phyloP scores from a whole-genome alignment of 2,797 vertebrate species.

The Centroberyx gerrardi region DNA sequence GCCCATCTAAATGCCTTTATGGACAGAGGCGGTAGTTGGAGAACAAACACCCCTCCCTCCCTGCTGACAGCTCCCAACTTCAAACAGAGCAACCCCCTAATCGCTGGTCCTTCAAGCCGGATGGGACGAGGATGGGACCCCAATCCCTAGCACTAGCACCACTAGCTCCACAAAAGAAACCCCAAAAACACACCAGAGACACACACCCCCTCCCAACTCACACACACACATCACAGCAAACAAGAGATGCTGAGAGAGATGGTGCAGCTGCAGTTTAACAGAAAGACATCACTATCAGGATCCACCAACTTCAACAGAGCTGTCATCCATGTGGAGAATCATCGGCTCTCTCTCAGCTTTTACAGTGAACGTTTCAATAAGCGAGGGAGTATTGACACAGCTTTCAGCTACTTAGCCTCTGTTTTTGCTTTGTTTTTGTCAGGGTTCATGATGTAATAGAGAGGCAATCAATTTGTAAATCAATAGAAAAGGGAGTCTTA shows the following conservation, averaged over 20 bases:
- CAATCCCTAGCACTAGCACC: background rate
- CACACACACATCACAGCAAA: background rate
- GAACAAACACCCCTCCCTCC: background rate
- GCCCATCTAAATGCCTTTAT: background rate
- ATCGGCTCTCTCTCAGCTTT: background rate
- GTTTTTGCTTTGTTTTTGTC: constrained; percentile 6
- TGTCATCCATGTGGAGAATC: background rate
- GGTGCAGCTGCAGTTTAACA: background rate
- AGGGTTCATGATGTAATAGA: background rate
- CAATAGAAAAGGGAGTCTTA: background rate
- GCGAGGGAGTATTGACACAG: background rate
- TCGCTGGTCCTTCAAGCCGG: constrained; percentile 6
- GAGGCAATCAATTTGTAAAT: background rate
- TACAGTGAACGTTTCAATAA: background rate
- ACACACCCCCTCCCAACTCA: background rate
- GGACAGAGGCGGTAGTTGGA: background rate
- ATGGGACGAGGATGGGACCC: background rate
- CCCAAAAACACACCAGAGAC: constrained; percentile 1
- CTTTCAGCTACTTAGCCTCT: background rate
- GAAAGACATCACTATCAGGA: background rate
- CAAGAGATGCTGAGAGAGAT: background rate
- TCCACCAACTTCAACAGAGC: background rate
- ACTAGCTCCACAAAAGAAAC: background rate
- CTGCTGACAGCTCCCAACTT: constrained; percentile 13
- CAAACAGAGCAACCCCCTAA: constrained; percentile 33